Conservation (phyloP, 2,888 invertebrate genomes). For the Hirtodrosophila trivittata region DNA sequence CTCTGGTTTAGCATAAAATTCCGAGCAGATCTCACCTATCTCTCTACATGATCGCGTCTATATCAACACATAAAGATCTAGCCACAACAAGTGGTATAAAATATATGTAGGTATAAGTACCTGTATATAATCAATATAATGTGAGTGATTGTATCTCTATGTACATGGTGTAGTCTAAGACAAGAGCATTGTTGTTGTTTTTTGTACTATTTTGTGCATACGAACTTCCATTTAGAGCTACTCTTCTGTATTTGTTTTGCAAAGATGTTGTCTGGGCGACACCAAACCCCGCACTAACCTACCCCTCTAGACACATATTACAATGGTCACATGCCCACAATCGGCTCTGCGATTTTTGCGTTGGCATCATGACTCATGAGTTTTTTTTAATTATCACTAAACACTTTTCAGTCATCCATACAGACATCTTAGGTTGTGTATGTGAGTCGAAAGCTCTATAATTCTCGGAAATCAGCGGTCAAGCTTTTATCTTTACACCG, state of each 20-base stretch:
- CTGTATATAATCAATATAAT: too few relatives aligned
- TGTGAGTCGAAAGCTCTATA: conserved; percentile 43
- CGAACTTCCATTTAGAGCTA: conserved; percentile 65
- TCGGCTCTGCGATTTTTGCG: conserved; percentile 46
- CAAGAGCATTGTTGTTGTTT: neutral
- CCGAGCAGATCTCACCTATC: too few relatives aligned
- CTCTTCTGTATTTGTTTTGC: conserved; percentile 24
- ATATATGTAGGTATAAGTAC: too few relatives aligned
- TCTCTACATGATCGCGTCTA: too few relatives aligned
- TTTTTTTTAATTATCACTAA: conserved; percentile 45
- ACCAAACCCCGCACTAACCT: conserved; percentile 29
- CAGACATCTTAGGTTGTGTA: conserved; percentile 8
- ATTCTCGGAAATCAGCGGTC: conserved; percentile 33
- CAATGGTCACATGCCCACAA: conserved; percentile 58
- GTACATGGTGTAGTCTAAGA: too few relatives aligned
- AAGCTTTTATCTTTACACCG: conserved; percentile 63
- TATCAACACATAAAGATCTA: too few relatives aligned
- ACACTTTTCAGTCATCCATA: neutral
- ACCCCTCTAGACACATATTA: conserved; percentile 24
- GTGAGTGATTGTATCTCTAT: too few relatives aligned
- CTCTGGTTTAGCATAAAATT: too few relatives aligned
- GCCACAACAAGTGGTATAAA: too few relatives aligned
- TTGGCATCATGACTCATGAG: conserved; percentile 66
- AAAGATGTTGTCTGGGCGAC: conserved; percentile 11
- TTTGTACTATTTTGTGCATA: conserved; percentile 23